Evolutionary conservation across 1,140 invertebrate genomes (phyloP), one percentile per base, ranked within the genome.

Genomic region (Tyrophagus putrescentiae): DNA sequence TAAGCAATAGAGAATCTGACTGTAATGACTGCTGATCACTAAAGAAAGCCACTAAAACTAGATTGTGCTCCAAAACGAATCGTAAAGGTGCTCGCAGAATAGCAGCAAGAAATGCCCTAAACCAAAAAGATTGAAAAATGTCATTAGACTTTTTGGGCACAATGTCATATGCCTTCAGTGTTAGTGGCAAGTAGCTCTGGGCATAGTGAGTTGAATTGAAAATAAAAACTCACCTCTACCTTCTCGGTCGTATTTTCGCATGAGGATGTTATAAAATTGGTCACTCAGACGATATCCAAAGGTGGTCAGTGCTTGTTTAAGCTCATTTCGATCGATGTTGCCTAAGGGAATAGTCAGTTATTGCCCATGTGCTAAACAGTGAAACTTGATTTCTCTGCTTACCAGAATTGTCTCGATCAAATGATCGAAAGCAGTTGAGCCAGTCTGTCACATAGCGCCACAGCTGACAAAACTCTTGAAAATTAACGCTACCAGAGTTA

Each of bases 391-490:
- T 39, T 56, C 45, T 4, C 61, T 57, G n/a, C n/a, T n/a, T n/a
- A n/a, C n/a, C n/a, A 16, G 88, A 95, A 69, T 84, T 86, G 68
- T 98, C 94, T 32, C 83, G 76, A 71, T 98, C 94, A 73, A 94
- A 98, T 1, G 83, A 84, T 57, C 86, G 79, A 73, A 98, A 98
- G 70, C 90, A 95, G 65, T 84, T 84, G 71, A 95, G 89, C 92
- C 94, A 98, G 69, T 97, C 89, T n/a, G 85, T 90, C 0, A 97
- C 87, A 73, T 98, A 98, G 71, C 96, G 94, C 94, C 93, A 98
- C 0, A 98, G 72, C 6, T 87, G 82, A 39, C 84, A 82, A 75
- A 98, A 98, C 72, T 97, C 93, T 67, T 93, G 82, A 75, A 97
- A 98, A 66, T 81, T 87, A 52, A 98, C 91, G 1, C 85, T 84